phyloP scores from a whole-genome alignment of 2,797 vertebrate genomes.

The Melanotaenia trifasciata region DNA sequence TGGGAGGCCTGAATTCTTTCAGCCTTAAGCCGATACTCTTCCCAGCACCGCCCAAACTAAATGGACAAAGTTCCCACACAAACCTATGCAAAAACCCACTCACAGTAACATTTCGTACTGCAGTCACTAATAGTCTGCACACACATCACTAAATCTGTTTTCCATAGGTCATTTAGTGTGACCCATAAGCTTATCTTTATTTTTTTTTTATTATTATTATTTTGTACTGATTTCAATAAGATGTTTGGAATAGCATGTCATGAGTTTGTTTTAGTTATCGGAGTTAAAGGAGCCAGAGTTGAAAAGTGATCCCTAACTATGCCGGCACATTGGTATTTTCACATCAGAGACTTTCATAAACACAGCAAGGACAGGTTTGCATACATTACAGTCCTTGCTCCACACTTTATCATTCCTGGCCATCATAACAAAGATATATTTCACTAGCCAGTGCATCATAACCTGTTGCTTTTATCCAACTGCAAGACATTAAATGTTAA shows the following conservation, averaged over 20 bases:
- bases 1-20: slow-evolving; percentile 79
- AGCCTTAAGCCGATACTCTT: slow-evolving; percentile 78
- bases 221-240: slow-evolving; percentile 18
- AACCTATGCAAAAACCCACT: slow-evolving; percentile 38
- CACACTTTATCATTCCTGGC: slow-evolving; percentile 46
- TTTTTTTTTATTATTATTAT: slow-evolving; percentile 16
- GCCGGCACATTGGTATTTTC: slow-evolving; percentile 50
- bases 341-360: slow-evolving; percentile 54
- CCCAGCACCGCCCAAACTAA: slow-evolving; percentile 71
- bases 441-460: slow-evolving; percentile 50
- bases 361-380: slow-evolving; percentile 64
- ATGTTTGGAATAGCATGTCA: slow-evolving; percentile 35
- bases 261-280: slow-evolving; percentile 42
- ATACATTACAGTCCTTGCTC: slow-evolving; percentile 38
- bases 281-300: slow-evolving; percentile 41
- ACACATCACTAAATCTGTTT: slow-evolving; percentile 42
- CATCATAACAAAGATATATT: slow-evolving; percentile 56
- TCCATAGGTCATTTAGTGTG: slow-evolving; percentile 35
- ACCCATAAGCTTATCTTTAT: slow-evolving; percentile 28
- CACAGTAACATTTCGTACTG: slow-evolving; percentile 43
- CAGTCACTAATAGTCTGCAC: slow-evolving; percentile 44
- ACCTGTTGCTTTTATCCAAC: slow-evolving; percentile 55
- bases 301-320: slow-evolving; percentile 42
- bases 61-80: slow-evolving; percentile 62
- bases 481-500: slow-evolving; percentile 45